These are phyloP conservation scores for Hemithea aestivaria DNA, from an alignment of 2,888 invertebrate genomes.

Conservation along the genomic window DNA sequence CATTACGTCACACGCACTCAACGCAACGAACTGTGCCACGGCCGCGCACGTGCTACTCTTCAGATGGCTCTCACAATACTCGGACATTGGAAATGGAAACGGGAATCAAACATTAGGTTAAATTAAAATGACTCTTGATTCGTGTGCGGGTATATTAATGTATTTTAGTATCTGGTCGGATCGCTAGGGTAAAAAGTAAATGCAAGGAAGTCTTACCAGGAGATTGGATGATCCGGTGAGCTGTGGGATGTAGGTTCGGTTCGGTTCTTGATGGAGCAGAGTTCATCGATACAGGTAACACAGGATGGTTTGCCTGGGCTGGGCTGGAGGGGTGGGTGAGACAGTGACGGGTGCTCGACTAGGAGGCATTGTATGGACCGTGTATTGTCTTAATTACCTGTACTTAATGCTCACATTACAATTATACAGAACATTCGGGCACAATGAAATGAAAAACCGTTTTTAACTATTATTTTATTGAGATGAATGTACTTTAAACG, in stretches of 20 bases:
- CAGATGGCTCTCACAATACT: conserved; percentile 15
- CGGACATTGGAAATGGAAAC: conserved; percentile 46
- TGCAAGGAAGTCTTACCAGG: conserved; percentile 76
- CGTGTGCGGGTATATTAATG: conserved; percentile 7
- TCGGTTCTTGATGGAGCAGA: conserved; percentile 66
- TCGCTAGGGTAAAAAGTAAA: conserved; percentile 67
- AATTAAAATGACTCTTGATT: conserved; percentile 23
- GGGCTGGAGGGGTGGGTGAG: conserved; percentile 67
- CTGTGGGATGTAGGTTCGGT: conserved; percentile 75
- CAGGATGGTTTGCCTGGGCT: conserved; percentile 69
- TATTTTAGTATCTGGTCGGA: conserved; percentile 19
- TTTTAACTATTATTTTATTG: conserved; percentile 65
- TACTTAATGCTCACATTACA: conserved; percentile 37
- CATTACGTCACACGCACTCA: conserved; percentile 23
- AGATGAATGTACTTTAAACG: conserved; percentile 62
- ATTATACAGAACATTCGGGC: conserved; percentile 15
- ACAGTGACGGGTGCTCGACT: conserved; percentile 72
- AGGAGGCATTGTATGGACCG: conserved; percentile 55
- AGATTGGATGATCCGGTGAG: conserved; percentile 73
- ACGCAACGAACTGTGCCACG: neutral
- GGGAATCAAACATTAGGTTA: conserved; percentile 30
- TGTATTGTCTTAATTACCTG: conserved; percentile 49
- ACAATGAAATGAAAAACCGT: conserved; percentile 43
- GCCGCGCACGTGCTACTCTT: too few relatives aligned
- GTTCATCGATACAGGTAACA: conserved; percentile 67